phyloP scores from a whole-genome alignment of 2,888 invertebrate species.

The Cheilosia scutellata region DNA sequence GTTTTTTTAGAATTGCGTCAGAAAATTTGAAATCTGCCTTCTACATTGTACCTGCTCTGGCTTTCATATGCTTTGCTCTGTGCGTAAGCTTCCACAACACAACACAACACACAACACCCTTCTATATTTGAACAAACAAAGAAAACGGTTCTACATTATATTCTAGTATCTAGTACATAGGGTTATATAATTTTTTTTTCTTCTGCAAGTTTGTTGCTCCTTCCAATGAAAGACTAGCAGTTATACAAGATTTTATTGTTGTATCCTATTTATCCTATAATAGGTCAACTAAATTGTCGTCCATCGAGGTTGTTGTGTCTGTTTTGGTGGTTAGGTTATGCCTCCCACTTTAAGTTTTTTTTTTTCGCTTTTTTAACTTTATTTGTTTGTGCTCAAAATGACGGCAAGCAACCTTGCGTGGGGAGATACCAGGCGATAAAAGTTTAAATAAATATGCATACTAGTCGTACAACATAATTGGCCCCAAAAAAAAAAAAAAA shows the following conservation, averaged over 20 bases:
- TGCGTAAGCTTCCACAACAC: conserved; percentile 51
- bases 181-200: conserved; percentile 54
- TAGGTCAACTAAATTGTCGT: conserved; percentile 46
- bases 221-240: conserved; percentile 1
- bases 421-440: conserved; percentile 16
- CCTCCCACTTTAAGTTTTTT: conserved; percentile 36
- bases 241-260: conserved; percentile 23
- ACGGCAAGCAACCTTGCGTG: conserved; percentile 39
- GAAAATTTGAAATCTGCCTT: conserved; percentile 78
- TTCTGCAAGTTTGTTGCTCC: conserved; percentile 55
- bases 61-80: conserved; percentile 2
- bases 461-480: neutral
- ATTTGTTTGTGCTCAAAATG: conserved; percentile 2
- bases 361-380: neutral
- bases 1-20: conserved; percentile 80
- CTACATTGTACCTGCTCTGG: conserved; percentile 20
- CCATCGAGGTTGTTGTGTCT: conserved; percentile 46
- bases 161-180: neutral
- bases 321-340: conserved; percentile 1
- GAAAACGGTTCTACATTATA: conserved; percentile 34
- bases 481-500: neutral
- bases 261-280: conserved; percentile 40
- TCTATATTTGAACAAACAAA: conserved; percentile 49
- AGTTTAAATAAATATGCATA: conserved; percentile 18
- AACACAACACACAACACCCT: conserved; percentile 7